Evolutionary conservation across 2,797 vertebrate species (phyloP).

Genomic region (Scyliorhinus canicula): DNA sequence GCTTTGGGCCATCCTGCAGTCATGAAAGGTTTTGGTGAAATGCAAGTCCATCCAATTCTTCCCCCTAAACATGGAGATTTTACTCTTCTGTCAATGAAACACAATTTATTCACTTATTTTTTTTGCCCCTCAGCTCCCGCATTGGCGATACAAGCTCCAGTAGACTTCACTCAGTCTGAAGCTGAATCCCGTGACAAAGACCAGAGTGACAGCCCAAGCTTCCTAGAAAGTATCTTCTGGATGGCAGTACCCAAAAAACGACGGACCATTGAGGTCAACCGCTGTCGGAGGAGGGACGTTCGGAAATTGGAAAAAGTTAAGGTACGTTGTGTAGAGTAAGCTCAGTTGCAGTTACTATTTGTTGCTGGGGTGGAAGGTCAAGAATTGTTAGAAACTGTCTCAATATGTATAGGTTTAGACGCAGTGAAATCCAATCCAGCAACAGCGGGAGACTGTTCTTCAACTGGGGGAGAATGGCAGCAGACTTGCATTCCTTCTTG

Average conservation of each 20-base stretch:
- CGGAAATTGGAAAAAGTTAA: constrained; percentile 71
- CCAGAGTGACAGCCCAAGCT: constrained; percentile 41
- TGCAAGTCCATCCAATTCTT: neutral
- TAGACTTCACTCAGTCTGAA: constrained; percentile 48
- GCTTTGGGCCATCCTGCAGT: neutral
- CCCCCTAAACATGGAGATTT: neutral
- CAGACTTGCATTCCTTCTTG: no score
- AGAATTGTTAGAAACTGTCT: neutral
- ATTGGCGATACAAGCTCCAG: constrained; percentile 61
- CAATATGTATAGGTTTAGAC: neutral
- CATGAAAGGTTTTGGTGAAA: neutral
- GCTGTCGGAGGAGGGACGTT: constrained; percentile 73
- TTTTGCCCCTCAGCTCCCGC: constrained; percentile 51
- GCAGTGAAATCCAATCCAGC: neutral
- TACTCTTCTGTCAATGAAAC: neutral
- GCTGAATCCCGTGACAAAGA: neutral
- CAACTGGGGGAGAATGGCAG: no score
- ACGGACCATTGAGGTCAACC: constrained; percentile 84
- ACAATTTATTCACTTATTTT: neutral
- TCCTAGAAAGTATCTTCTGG: constrained; percentile 75
- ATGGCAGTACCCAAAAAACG: constrained; percentile 94
- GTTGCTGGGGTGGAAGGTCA: no score
- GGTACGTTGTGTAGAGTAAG: constrained; percentile 56
- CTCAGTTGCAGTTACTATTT: neutral
- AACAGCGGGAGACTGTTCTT: no score